Percentiles rank a stretch among this genome's conserved stretches.
Evolutionary conservation across 2,888 invertebrate species (phyloP).

Genomic region (Trypoxylon attenuatum): DNA sequence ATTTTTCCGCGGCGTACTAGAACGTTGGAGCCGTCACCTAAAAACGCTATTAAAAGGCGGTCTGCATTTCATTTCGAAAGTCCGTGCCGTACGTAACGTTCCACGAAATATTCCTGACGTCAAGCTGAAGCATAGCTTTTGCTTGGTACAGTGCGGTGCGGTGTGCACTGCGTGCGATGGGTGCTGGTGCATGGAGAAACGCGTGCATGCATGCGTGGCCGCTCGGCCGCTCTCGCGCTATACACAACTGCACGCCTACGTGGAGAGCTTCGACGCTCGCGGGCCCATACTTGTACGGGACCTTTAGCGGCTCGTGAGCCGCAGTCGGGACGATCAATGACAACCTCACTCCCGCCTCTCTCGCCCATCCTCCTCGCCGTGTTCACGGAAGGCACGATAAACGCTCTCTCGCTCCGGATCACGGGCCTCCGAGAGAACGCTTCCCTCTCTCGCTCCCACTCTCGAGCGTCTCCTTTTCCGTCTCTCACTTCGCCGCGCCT

Average conservation of each 20-base stretch:
- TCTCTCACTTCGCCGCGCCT: slow-evolving; percentile 31
- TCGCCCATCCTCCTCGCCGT: slow-evolving; percentile 44
- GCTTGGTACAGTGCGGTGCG: slow-evolving; percentile 20
- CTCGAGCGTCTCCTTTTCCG: slow-evolving; percentile 55
- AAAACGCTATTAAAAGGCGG: too few species aligned
- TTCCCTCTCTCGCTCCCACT: slow-evolving; percentile 60
- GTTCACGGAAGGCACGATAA: slow-evolving; percentile 48
- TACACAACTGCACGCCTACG: slow-evolving; percentile 30
- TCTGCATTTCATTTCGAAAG: background rate
- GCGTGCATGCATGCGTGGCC: slow-evolving; percentile 44
- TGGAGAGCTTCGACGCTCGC: slow-evolving; percentile 48
- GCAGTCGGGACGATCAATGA: slow-evolving; percentile 73
- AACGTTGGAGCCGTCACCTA: too few species aligned
- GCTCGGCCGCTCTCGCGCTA: slow-evolving; percentile 34
- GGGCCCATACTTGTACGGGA: slow-evolving; percentile 73
- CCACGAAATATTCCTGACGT: slow-evolving; percentile 1
- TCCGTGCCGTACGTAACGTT: slow-evolving; percentile 13
- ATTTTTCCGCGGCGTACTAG: too few species aligned
- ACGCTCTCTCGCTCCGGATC: slow-evolving; percentile 51
- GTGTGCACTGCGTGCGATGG: slow-evolving; percentile 32
- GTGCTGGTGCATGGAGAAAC: slow-evolving; percentile 26
- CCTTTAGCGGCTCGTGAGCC: slow-evolving; percentile 72
- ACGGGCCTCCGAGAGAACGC: slow-evolving; percentile 44
- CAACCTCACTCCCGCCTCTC: slow-evolving; percentile 63
- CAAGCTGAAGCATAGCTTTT: slow-evolving; percentile 34